Base-by-base conservation (phyloP, 2,888 invertebrate species). In the Lasioglossum vierecki region DNA sequence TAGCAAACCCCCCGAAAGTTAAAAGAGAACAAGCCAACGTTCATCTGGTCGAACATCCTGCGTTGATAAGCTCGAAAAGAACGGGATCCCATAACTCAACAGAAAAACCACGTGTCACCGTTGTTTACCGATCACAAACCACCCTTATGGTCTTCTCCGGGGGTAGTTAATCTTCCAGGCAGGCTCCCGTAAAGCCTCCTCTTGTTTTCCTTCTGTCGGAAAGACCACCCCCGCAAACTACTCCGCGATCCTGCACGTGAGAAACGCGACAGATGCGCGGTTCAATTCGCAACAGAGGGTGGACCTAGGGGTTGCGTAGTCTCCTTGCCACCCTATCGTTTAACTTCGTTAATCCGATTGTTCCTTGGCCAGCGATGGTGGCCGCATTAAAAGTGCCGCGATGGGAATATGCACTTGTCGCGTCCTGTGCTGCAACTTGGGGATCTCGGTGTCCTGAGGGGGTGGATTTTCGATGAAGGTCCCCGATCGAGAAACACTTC, bases 291-390 rank as follows among this genome's bases (percentile, higher is more conserved):
- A 11, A 15, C 60, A 13, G 68, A 76, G 73, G 82, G 71, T 74
- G 49, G 71, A 53, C 26, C 60, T 0, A 57, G 57, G 57, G 72
- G 30, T 26, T 15, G 70, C 63, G 53, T 63, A 46, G 63, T 68
- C 68, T 79, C n/a, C 80, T 66, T 66, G 72, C 85, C 84, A 88
- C 89, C 91, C 89, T 79, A 83, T 39, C 90, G 87, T 89, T 90
- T 91, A 91, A 93, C 92, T 92, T 93, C 92, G 93, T 93, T 93
- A 93, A 93, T 93, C 93, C 93, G 91, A 93, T 93, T 93, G 93
- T 93, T 92, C 90, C 82, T 86, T 70, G 86, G 81, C 74, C 63
- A 53, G 39, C n/a, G 46, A 76, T 86, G 85, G 84, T 88, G 91
- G 90, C 84, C 86, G 78, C 68, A 57, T 84, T 87, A 87, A 88